phyloP scores from a whole-genome alignment of 2,888 invertebrate genomes.

The Dendrolimus houi region DNA sequence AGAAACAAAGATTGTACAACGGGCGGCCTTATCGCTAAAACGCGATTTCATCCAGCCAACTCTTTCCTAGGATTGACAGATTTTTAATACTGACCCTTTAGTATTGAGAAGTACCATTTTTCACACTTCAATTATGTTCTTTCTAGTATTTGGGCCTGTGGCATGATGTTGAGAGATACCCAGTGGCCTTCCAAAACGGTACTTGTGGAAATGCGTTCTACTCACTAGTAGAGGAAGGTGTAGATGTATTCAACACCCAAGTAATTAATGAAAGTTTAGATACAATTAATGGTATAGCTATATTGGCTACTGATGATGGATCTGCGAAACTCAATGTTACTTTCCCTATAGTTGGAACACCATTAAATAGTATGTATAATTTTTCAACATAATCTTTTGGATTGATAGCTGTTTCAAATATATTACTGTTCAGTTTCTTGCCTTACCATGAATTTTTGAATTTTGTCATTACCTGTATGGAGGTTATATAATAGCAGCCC shows the following conservation, averaged over 20 bases:
- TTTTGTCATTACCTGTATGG: too few relatives aligned
- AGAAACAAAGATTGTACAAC: too few relatives aligned
- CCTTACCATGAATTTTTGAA: too few relatives aligned
- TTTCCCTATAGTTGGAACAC: conserved; percentile 66
- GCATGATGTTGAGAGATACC: conserved; percentile 51
- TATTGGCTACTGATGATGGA: conserved; percentile 31
- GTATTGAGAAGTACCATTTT: too few relatives aligned
- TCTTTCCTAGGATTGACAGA: too few relatives aligned
- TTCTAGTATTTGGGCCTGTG: conserved; percentile 49
- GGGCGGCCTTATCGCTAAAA: too few relatives aligned
- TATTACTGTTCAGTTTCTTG: too few relatives aligned
- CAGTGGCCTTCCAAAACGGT: conserved; percentile 38
- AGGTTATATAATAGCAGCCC: too few relatives aligned
- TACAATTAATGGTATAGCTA: conserved; percentile 69
- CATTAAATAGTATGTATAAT: conserved; percentile 46
- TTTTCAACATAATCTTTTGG: conserved; percentile 17
- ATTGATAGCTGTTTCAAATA: conserved; percentile 1
- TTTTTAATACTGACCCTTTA: too few relatives aligned
- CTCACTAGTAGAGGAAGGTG: conserved; percentile 25
- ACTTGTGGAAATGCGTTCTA: conserved; percentile 47
- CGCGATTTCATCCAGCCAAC: too few relatives aligned
- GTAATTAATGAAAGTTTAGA: conserved; percentile 59
- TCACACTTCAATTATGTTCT: not conserved
- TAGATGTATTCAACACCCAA: conserved; percentile 43
- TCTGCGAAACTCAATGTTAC: conserved; percentile 72